Evolutionary conservation across 2,113 vertebrate genomes (phyloP), one percentile per base, ranked within the genome.

Genomic region (Crotalus horridus): DNA sequence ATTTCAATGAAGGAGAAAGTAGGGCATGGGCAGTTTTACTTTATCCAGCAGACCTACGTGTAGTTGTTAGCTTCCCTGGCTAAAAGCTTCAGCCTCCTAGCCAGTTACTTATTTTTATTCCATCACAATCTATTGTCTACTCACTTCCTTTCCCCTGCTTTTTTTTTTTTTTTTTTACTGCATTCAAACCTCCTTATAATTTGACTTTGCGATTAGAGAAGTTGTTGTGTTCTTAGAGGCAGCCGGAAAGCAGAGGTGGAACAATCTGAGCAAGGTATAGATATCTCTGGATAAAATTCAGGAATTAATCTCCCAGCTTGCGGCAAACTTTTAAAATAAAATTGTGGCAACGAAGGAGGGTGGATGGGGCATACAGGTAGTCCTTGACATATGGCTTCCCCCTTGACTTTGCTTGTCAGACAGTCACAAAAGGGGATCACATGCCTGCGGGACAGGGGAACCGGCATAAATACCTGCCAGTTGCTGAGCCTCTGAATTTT

Each of bases 1-100:
- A 97, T 96, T 97, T 64, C n/a, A 97, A 97, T 96, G 96, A 97
- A 96, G 96, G 94, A 94, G 96, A 97, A 97, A 97, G 95, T 97
- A 97, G 96, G 97, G 94, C 96, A 97, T 96, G 96, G 96, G 94
- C 95, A 93, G 96, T 97, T 96, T 95, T 96, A 81, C 93, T 93
- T 94, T 95, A 61, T 87, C 96, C 96, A 91, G 95, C 96, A 96
- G 95, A 96, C 95, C 92, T 53, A 8, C 81, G 95, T 96, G 96
- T 96, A 96, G 97, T 95, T 97, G 93, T 95, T 96, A 94, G 95
- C 96, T 96, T 96, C 94, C 95, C 96, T 96, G 93, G 94, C 95
- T 96, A 95, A 96, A 97, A 97, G 97, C 96, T 93, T 94, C 97
- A 96, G 93, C 94, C 95, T 97, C 96, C 96, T 97, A 97, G 96